A percentile compares a stretch with the other conserved stretches of the same genome.
Evolutionary conservation across 1,140 invertebrate species (phyloP).

Genomic region (Coenobita brevimanus): DNA sequence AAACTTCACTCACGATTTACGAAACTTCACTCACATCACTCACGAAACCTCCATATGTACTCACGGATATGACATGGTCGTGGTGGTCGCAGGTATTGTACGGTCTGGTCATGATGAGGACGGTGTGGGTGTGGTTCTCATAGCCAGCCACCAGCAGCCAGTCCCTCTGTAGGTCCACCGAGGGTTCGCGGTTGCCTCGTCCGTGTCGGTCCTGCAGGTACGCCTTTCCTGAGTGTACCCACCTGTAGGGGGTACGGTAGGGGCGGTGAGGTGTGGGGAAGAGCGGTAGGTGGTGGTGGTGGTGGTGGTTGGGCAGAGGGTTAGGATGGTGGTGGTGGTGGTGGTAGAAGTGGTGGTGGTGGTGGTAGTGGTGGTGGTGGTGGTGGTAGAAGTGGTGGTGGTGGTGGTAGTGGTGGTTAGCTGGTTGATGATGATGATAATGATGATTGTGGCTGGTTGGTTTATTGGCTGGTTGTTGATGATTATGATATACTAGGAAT

Average conservation of each 20-base stretch:
- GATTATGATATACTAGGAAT: too few species aligned
- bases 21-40: neutral
- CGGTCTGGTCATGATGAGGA: constrained; percentile 68
- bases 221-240: constrained; percentile 67
- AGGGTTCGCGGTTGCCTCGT: constrained; percentile 67
- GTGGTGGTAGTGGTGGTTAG: too few species aligned
- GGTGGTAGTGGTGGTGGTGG: too few species aligned
- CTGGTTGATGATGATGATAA: too few species aligned
- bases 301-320: neutral
- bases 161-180: constrained; percentile 70
- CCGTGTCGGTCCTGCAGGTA: constrained; percentile 70
- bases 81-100: constrained; percentile 71
- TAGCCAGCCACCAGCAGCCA: constrained; percentile 69
- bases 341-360: neutral
- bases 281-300: neutral
- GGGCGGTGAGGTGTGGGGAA: neutral
- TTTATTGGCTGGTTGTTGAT: too few species aligned
- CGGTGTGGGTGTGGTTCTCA: constrained; percentile 71
- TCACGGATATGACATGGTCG: constrained; percentile 67
- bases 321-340: neutral
- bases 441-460: too few species aligned
- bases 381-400: too few species aligned
- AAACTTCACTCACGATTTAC: too few species aligned
- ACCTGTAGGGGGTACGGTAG: constrained; percentile 30
- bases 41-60: neutral